Evolutionary conservation across 2,888 invertebrate genomes (phyloP).

Genomic region (Creontiades dilutus): DNA sequence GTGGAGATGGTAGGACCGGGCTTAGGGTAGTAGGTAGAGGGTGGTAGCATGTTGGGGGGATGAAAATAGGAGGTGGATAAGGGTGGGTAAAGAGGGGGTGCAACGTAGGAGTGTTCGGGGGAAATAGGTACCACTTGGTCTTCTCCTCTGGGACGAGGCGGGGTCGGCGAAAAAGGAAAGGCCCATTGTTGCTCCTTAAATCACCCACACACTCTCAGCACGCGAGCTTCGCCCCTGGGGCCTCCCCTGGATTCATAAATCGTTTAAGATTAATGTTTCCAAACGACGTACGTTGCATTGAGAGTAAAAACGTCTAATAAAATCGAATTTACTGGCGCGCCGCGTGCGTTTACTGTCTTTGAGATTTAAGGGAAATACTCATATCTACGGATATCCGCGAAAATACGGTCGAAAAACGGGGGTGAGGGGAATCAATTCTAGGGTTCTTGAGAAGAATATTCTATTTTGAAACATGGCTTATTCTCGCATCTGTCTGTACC

Average conservation of each 20-base stretch:
- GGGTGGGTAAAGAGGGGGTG: not conserved
- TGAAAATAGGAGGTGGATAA: no score
- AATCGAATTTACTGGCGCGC: conserved; percentile 45
- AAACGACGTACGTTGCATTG: conserved; percentile 43
- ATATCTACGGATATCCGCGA: not conserved
- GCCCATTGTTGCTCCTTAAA: conserved; percentile 39
- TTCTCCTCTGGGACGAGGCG: not conserved
- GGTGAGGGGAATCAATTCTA: no score
- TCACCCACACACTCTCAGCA: conserved; percentile 37
- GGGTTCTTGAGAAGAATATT: no score
- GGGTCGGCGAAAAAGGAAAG: conserved; percentile 19
- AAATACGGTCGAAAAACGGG: not conserved
- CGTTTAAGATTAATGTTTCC: conserved; percentile 46
- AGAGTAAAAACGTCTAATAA: conserved; percentile 58
- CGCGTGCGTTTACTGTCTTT: conserved; percentile 41
- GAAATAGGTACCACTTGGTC: not conserved
- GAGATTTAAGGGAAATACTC: conserved; percentile 32
- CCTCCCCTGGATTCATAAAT: conserved; percentile 42
- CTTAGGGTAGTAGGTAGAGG: no score
- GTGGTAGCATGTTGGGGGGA: no score
- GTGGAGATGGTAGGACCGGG: not conserved
- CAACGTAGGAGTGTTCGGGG: not conserved
- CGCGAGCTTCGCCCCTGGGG: conserved; percentile 15
- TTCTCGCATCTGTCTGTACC: no score
- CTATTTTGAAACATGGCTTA: no score